Conservation (phyloP, 2,113 vertebrate species). For the Amblyornis subalaris region DNA sequence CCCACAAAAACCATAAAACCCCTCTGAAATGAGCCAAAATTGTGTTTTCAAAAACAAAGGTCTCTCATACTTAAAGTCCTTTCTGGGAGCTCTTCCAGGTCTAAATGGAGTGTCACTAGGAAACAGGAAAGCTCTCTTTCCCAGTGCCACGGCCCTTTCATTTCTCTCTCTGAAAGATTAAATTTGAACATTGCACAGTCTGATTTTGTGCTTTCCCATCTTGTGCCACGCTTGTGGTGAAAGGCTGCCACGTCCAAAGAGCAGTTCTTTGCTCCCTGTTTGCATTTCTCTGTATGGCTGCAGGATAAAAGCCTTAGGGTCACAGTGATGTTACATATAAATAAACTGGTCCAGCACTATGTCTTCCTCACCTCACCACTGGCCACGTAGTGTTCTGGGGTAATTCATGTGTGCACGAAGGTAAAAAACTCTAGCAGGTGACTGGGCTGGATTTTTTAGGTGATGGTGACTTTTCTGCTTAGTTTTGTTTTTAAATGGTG, state of each 20-base stretch:
- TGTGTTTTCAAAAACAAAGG: constrained; percentile 40
- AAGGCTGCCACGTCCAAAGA: not conserved
- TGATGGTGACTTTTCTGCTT: not conserved
- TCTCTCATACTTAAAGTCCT: constrained; percentile 29
- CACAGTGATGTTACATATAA: not conserved
- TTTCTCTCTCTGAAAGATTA: constrained; percentile 27
- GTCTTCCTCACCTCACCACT: not conserved
- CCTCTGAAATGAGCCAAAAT: constrained; percentile 34
- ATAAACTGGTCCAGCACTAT: not conserved
- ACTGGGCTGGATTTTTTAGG: not conserved
- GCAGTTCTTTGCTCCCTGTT: not conserved
- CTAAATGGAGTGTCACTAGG: constrained; percentile 45
- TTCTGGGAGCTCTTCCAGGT: constrained; percentile 56
- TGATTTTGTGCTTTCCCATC: not conserved
- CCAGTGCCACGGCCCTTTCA: not conserved
- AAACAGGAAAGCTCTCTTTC: constrained; percentile 32
- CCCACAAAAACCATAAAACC: constrained; percentile 17
- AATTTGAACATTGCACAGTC: not conserved
- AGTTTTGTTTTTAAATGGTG: not conserved
- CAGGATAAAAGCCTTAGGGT: not conserved
- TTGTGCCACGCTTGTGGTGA: not conserved
- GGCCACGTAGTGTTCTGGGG: not conserved
- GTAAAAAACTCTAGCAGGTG: not conserved
- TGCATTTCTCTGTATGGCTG: not conserved
- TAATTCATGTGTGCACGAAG: not conserved